Conservation (phyloP, 2,113 vertebrate genomes). For the Misgurnus mizolepis region DNA sequence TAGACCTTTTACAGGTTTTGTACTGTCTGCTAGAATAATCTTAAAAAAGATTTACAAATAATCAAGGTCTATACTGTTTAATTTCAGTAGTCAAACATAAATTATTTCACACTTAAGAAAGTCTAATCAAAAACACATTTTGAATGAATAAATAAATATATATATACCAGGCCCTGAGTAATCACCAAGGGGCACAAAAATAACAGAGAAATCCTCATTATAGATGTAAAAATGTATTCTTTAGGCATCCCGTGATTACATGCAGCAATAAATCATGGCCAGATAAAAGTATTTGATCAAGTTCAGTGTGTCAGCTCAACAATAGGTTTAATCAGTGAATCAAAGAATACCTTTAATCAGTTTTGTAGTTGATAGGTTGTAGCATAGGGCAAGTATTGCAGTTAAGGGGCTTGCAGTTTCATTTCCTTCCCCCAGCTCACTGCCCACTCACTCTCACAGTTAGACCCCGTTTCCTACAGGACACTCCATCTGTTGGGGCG, state of each 20-base stretch:
- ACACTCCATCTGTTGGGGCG: constrained; percentile 43
- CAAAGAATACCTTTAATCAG: not conserved
- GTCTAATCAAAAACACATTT: not conserved
- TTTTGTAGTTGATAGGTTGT: not conserved
- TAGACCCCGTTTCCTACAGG: constrained; percentile 23
- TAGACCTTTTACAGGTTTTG: not conserved
- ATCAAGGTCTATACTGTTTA: constrained; percentile 7
- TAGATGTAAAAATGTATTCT: not conserved
- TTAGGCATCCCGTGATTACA: not conserved
- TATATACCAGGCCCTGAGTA: not conserved
- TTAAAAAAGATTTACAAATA: not conserved
- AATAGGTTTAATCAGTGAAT: not conserved
- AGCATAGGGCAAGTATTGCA: constrained; percentile 9
- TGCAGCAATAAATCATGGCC: not conserved
- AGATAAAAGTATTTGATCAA: not conserved
- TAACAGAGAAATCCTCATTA: not conserved
- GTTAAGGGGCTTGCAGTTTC: constrained; percentile 13
- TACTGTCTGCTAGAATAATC: not conserved
- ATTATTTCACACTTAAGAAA: not conserved
- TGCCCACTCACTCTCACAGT: constrained; percentile 26
- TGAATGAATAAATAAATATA: not conserved
- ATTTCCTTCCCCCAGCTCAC: not conserved
- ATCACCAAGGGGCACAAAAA: constrained; percentile 4
- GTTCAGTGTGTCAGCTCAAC: not conserved
- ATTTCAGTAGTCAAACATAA: not conserved